These are phyloP conservation scores for Morone chrysops DNA, from an alignment of 2,113 vertebrate genomes.

Conservation along the genomic window DNA sequence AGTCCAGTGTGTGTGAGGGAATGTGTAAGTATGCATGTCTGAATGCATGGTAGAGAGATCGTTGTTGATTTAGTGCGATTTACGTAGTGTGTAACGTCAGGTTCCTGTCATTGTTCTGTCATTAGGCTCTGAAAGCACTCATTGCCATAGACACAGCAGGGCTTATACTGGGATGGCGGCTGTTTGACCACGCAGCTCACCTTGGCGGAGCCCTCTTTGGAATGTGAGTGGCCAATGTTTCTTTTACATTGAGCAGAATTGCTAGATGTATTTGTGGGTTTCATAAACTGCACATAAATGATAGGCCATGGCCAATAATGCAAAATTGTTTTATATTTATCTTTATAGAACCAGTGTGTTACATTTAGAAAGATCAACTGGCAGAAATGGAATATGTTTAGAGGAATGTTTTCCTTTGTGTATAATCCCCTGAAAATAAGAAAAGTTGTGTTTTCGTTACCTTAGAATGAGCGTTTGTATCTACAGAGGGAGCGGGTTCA, in stretches of 20 bases:
- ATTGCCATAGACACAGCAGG: constrained; percentile 92
- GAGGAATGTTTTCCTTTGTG: too few species aligned
- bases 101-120: constrained; percentile 5
- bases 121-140: constrained; percentile 93
- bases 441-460: too few species aligned
- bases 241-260: not conserved
- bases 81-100: not conserved
- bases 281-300: not conserved
- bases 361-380: too few species aligned
- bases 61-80: not conserved
- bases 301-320: not conserved
- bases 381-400: too few species aligned
- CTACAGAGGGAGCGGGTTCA: too few species aligned
- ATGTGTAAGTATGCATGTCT: constrained; percentile 56
- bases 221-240: constrained; percentile 87
- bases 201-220: constrained; percentile 96
- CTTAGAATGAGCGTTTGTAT: too few species aligned
- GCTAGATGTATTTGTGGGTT: not conserved
- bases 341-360: too few species aligned
- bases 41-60: not conserved
- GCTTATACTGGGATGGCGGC: constrained; percentile 92
- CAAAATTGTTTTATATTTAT: not conserved
- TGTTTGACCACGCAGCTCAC: constrained; percentile 97
- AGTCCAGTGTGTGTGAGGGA: constrained; percentile 48
- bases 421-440: too few species aligned